Evolutionary conservation across 1,140 invertebrate genomes (phyloP).

Genomic region (Ylistrum balloti): DNA sequence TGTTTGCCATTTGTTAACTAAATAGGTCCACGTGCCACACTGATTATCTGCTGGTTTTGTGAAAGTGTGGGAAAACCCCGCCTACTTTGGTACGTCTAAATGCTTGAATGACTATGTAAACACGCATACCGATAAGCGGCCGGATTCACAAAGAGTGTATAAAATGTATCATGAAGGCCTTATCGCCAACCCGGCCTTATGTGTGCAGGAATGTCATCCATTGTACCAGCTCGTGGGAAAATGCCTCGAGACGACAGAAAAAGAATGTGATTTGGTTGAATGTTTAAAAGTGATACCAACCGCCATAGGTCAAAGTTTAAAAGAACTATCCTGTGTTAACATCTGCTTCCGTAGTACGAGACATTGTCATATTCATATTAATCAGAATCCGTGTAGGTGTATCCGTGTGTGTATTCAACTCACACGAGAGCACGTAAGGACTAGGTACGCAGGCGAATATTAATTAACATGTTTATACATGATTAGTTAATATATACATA

Average conservation of each 20-base stretch:
- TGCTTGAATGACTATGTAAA: constrained; percentile 67
- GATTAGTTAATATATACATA: too few relatives aligned
- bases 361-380: not conserved
- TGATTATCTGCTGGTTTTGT: constrained; percentile 63
- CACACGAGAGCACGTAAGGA: too few relatives aligned
- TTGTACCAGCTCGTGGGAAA: constrained; percentile 59
- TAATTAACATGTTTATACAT: too few relatives aligned
- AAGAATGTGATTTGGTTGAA: constrained; percentile 51
- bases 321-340: constrained; percentile 29
- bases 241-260: constrained; percentile 61
- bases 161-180: constrained; percentile 62
- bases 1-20: constrained; percentile 64
- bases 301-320: constrained; percentile 38
- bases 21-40: constrained; percentile 69
- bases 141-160: constrained; percentile 62
- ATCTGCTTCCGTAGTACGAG: not conserved
- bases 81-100: constrained; percentile 59
- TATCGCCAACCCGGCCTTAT: constrained; percentile 59
- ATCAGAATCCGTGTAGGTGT: not conserved
- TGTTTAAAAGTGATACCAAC: constrained; percentile 39
- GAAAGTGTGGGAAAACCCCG: constrained; percentile 74
- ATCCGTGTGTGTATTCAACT: not conserved
- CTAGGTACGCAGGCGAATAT: not conserved
- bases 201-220: constrained; percentile 59
- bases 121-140: constrained; percentile 67